phyloP scores from a whole-genome alignment of 2,113 vertebrate species.

The Siphamia tubifer region DNA sequence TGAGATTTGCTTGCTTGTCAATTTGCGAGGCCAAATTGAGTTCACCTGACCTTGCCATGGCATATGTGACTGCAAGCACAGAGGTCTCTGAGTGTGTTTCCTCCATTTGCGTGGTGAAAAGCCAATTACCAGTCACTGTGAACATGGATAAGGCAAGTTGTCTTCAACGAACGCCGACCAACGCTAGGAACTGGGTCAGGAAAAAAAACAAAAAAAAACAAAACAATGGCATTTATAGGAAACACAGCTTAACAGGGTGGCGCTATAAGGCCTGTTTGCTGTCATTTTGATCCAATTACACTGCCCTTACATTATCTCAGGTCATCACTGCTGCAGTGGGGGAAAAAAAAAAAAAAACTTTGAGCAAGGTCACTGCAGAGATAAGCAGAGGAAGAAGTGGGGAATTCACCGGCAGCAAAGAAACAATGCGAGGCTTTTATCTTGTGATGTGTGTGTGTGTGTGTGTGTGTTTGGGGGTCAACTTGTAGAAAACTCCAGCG shows the following conservation, averaged over 20 bases:
- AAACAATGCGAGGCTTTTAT: constrained; percentile 57
- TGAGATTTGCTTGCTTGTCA: constrained; percentile 68
- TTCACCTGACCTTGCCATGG: constrained; percentile 58
- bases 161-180: background rate
- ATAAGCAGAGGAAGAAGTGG: constrained; percentile 52
- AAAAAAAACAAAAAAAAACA: constrained; percentile 17
- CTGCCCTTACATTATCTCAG: constrained; percentile 72
- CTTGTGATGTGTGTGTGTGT: too few species aligned
- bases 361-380: constrained; percentile 67
- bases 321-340: constrained; percentile 61
- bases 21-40: constrained; percentile 59
- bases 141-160: constrained; percentile 26
- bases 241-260: constrained; percentile 46
- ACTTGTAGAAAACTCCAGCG: constrained; percentile 13
- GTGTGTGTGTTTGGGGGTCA: too few species aligned
- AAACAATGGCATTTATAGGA: constrained; percentile 13
- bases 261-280: constrained; percentile 33
- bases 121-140: constrained; percentile 60
- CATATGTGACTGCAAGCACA: background rate
- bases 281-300: constrained; percentile 75
- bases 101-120: constrained; percentile 53
- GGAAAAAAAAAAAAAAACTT: constrained; percentile 55
- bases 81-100: constrained; percentile 38
- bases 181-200: background rate
- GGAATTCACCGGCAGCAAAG: constrained; percentile 32